A percentile compares a stretch with the other conserved stretches of the same genome.
Evolutionary conservation across 2,888 invertebrate species (phyloP).

Genomic region (Metellina segmentata): DNA sequence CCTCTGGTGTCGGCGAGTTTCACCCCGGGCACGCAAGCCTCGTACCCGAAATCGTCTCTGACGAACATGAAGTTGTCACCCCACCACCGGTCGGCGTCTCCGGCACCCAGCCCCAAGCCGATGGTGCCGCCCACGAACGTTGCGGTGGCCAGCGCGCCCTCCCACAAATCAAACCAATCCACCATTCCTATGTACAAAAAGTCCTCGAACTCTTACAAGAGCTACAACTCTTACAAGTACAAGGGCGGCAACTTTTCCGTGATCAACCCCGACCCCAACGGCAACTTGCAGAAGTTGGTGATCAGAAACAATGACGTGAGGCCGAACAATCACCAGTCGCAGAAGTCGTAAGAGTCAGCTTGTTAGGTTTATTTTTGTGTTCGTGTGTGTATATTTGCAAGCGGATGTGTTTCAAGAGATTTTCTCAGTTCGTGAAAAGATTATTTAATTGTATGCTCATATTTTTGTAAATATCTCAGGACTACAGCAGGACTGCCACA

Average conservation of each 20-base stretch:
- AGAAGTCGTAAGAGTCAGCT: neutral
- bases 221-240: constrained; percentile 38
- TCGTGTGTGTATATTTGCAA: neutral
- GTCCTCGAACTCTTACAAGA: constrained; percentile 45
- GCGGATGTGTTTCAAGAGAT: no score
- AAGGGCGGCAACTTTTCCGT: constrained; percentile 65
- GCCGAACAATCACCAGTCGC: constrained; percentile 50
- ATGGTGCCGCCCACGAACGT: constrained; percentile 4
- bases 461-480: no score
- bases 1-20: neutral
- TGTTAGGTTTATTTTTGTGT: neutral
- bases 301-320: constrained; percentile 73
- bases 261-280: constrained; percentile 75
- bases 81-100: constrained; percentile 43
- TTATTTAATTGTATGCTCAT: no score
- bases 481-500: no score
- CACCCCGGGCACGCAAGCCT: constrained; percentile 1
- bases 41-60: constrained; percentile 31
- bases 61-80: constrained; percentile 15
- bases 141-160: neutral
- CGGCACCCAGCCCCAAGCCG: constrained; percentile 14
- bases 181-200: constrained; percentile 67
- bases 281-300: constrained; percentile 72
- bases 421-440: no score
- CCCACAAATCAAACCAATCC: constrained; percentile 26